Base-by-base conservation (phyloP, 2,113 vertebrate species). In the Pterocles gutturalis region DNA sequence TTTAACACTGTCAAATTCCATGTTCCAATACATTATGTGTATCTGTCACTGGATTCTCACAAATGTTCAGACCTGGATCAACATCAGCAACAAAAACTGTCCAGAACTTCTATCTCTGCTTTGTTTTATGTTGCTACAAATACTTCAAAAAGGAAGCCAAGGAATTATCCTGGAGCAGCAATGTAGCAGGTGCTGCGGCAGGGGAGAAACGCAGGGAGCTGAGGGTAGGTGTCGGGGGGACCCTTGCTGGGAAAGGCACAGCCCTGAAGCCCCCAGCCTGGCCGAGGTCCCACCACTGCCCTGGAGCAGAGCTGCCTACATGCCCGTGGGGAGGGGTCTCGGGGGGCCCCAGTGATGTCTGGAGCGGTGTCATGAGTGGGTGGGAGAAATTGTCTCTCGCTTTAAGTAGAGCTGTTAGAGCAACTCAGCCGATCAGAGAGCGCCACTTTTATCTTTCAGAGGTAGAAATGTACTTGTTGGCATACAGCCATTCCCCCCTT, bases 291-390 rank as follows among this genome's bases (percentile, higher is more conserved):
- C 24, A 10, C 7, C 0, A 6, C 13, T 21, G 18, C 11, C 25
- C 3, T 1, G 1, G 43, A 49, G 36, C 43, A 21, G 7, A 55
- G 28, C 18, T 8, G 3, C 46, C 22, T 25, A 14, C 13, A 3
- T 3, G 10, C 4, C 34, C 1, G 0, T 8, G 25, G 11, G 2
- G 38, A 33, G 38, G 9, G 45, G 9, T 4, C 33, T 49, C 13
- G 4, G 0, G 1, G 26, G 38, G 18, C 51, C 34, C 41, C 2
- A 0, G 33, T 1, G 0, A 12, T 6, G 24, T 22, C 25, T 80
- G 67, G 29, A 2, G 4, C 0, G 0, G 24, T 11, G 28, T 17
- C 2, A 3, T 3, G 70, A 78, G 33, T 20, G 4, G 17, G 34
- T 1, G 1, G 41, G 13, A 77, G 65, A 57, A 85, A 58, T 22